Percentiles rank a stretch among this genome's conserved stretches.
These are phyloP conservation scores for Octopus bimaculoides DNA, from an alignment of 1,140 invertebrate species.

Conservation along the genomic window DNA sequence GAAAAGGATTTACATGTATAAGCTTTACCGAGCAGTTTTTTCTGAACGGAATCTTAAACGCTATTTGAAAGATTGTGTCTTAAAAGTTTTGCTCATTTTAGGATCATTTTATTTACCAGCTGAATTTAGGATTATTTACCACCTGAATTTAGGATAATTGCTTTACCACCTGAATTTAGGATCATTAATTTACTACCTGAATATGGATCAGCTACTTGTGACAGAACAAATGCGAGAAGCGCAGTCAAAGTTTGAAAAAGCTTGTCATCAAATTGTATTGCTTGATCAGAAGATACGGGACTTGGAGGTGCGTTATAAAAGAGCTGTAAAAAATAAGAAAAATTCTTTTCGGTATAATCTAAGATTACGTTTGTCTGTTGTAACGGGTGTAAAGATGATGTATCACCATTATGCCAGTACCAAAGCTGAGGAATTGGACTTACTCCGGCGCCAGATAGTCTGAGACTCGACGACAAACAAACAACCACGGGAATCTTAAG, in stretches of 20 bases:
- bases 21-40: too few species aligned
- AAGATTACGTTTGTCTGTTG: constrained; percentile 44
- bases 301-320: constrained; percentile 47
- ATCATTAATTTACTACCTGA: too few species aligned
- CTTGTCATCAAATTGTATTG: constrained; percentile 50
- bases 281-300: constrained; percentile 52
- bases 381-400: constrained; percentile 55
- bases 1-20: too few species aligned
- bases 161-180: too few species aligned
- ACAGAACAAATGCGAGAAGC: constrained; percentile 48
- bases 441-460: constrained; percentile 29
- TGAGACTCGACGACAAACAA: constrained; percentile 15
- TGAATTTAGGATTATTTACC: too few species aligned
- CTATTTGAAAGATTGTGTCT: too few species aligned
- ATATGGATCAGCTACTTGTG: constrained; percentile 37
- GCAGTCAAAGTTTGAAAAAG: constrained; percentile 46
- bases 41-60: too few species aligned
- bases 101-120: too few species aligned
- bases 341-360: constrained; percentile 52
- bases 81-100: too few species aligned
- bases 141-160: too few species aligned
- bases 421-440: constrained; percentile 47
- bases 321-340: constrained; percentile 50
- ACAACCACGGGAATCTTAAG: constrained; percentile 12
- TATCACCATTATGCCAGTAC: constrained; percentile 54